Conservation (phyloP, 2,113 vertebrate species). For the Nipponia nippon region DNA sequence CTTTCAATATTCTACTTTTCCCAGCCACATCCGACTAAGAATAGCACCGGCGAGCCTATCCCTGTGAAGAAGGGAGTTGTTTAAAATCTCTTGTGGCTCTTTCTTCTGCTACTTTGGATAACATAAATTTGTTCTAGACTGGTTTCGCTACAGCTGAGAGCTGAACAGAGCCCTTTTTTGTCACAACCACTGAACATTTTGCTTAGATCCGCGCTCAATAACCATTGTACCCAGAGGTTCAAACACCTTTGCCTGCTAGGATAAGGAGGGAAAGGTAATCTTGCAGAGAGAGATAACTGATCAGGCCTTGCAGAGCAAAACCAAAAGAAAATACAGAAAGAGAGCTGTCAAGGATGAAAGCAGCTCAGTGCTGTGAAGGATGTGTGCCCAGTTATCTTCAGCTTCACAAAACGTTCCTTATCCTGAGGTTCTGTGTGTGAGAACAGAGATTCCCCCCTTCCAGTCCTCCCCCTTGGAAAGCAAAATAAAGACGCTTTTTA, state of each 20-base stretch:
- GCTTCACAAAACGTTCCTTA: constrained; percentile 28
- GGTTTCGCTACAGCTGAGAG: background rate
- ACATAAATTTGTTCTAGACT: background rate
- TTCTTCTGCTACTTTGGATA: background rate
- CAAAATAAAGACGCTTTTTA: constrained; percentile 31
- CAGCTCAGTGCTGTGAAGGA: background rate
- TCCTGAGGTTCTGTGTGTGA: constrained; percentile 1
- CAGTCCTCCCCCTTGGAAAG: background rate
- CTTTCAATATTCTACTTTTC: background rate
- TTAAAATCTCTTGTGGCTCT: background rate
- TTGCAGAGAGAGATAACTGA: background rate
- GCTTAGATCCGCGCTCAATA: background rate
- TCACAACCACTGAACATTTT: background rate
- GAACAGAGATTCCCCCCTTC: constrained; percentile 1
- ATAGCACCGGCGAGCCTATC: accelerated
- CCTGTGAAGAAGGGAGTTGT: background rate
- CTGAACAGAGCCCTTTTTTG: constrained; percentile 2
- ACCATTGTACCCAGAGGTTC: background rate
- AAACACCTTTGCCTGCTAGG: background rate
- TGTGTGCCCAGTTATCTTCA: constrained; percentile 19
- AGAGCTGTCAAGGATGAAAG: constrained; percentile 3
- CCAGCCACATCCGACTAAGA: background rate
- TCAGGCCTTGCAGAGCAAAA: background rate
- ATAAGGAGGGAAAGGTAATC: background rate
- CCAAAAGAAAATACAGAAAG: background rate